These are phyloP conservation scores for Leptinotarsa undecemlineata DNA, from an alignment of 1,140 invertebrate species.

Conservation along the genomic window DNA sequence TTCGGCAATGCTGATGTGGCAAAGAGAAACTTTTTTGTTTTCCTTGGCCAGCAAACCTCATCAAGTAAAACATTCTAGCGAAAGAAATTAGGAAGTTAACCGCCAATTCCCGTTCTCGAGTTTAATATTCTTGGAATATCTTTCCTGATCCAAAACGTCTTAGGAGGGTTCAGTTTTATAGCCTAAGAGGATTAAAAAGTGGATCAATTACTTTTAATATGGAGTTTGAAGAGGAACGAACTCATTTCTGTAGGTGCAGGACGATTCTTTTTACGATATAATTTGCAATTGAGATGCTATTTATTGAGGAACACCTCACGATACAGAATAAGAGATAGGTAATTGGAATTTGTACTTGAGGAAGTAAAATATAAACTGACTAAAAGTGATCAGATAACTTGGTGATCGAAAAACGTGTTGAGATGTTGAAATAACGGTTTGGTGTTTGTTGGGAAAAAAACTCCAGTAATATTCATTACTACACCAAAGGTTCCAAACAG, in stretches of 20 bases:
- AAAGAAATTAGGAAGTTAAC: slow-evolving; percentile 26
- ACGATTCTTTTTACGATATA: not conserved
- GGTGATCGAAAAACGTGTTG: no score
- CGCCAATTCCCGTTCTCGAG: slow-evolving; percentile 15
- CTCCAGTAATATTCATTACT: no score
- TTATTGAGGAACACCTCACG: no score
- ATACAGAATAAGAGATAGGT: no score
- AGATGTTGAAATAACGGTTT: no score
- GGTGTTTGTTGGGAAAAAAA: no score
- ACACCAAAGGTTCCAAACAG: no score
- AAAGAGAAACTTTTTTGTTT: slow-evolving; percentile 3
- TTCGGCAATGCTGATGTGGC: no score
- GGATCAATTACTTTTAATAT: slow-evolving; percentile 21
- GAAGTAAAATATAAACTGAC: no score
- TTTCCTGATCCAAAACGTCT: slow-evolving; percentile 17
- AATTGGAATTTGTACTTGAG: no score
- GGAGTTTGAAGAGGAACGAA: slow-evolving; percentile 10
- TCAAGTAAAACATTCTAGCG: slow-evolving; percentile 10
- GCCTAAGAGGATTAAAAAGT: slow-evolving; percentile 25
- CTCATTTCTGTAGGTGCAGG: not conserved
- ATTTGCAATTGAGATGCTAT: no score
- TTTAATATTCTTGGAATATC: slow-evolving; percentile 24
- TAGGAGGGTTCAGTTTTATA: slow-evolving; percentile 20
- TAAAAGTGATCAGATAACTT: no score
- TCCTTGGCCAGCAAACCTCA: slow-evolving; percentile 1